Evolutionary conservation across 2,888 invertebrate genomes (phyloP).

Genomic region (Osmoderma eremita): DNA sequence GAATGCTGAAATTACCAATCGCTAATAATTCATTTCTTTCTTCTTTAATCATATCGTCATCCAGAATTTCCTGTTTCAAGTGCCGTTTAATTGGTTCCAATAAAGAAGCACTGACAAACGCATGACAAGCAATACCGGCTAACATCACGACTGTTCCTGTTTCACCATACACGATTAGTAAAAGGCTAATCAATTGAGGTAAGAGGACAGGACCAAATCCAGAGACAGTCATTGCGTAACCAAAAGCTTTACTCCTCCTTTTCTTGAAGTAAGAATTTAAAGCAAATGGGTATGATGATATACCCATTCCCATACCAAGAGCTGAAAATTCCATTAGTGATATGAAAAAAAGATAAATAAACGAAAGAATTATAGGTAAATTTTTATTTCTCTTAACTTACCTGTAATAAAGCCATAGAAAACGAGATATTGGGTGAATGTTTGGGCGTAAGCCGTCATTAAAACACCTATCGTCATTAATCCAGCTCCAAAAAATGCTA

Average conservation of each 20-base stretch:
- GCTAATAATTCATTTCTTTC: conserved; percentile 24
- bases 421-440: conserved; percentile 68
- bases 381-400: conserved; percentile 50
- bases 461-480: conserved; percentile 67
- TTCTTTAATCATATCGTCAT: conserved; percentile 19
- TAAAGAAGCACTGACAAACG: conserved; percentile 69
- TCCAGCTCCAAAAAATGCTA: conserved; percentile 67
- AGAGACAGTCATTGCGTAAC: conserved; percentile 68
- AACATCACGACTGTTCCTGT: conserved; percentile 72
- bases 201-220: conserved; percentile 74
- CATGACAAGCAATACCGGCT: conserved; percentile 71
- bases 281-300: conserved; percentile 35
- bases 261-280: conserved; percentile 38
- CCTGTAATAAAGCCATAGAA: conserved; percentile 73
- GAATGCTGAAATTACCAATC: not conserved
- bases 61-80: conserved; percentile 54
- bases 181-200: conserved; percentile 70
- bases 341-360: not conserved
- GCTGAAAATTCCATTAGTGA: conserved; percentile 47
- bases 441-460: conserved; percentile 65
- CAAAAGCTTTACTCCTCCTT: conserved; percentile 35
- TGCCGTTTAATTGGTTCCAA: conserved; percentile 77
- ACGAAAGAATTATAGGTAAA: not conserved
- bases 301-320: conserved; percentile 48
- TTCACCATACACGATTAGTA: conserved; percentile 69